A percentile compares a stretch with the other conserved stretches of the same genome.
Evolutionary conservation across 2,888 invertebrate species (phyloP).

Genomic region (Drosophila differens): DNA sequence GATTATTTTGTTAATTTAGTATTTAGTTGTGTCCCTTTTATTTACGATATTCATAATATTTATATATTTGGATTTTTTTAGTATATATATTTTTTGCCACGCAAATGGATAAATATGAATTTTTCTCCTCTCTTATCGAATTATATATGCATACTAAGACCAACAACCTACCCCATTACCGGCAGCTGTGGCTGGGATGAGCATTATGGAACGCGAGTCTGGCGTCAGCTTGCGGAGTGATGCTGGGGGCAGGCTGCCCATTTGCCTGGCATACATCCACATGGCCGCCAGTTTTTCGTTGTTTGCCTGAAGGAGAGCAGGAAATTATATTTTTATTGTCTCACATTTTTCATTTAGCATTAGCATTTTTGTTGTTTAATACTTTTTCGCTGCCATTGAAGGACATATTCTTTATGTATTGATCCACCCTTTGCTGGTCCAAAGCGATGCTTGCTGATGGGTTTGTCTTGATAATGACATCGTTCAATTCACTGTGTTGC

Average conservation of each 20-base stretch:
- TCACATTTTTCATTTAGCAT: not conserved
- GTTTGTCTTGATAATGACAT: slow-evolving; percentile 78
- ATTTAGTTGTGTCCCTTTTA: no score
- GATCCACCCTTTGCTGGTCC: slow-evolving; percentile 83
- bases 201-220: slow-evolving; percentile 77
- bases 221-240: slow-evolving; percentile 61
- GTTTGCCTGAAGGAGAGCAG: slow-evolving; percentile 56
- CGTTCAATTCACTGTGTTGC: slow-evolving; percentile 65
- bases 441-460: slow-evolving; percentile 65
- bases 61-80: no score
- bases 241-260: slow-evolving; percentile 64
- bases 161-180: slow-evolving; percentile 66
- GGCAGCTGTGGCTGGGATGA: slow-evolving; percentile 83
- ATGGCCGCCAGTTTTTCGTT: slow-evolving; percentile 81
- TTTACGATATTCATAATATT: not conserved
- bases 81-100: not conserved
- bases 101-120: not conserved
- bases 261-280: slow-evolving; percentile 83
- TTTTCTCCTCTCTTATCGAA: not conserved
- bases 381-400: slow-evolving; percentile 81
- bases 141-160: not conserved
- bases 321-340: not conserved
- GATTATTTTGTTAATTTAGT: no score
- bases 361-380: slow-evolving; percentile 33
- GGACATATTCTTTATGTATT: slow-evolving; percentile 84